Percentiles rank a stretch among this genome's conserved stretches.
Evolutionary conservation across 2,113 vertebrate species (phyloP).

Genomic region (Anguilla rostrata): DNA sequence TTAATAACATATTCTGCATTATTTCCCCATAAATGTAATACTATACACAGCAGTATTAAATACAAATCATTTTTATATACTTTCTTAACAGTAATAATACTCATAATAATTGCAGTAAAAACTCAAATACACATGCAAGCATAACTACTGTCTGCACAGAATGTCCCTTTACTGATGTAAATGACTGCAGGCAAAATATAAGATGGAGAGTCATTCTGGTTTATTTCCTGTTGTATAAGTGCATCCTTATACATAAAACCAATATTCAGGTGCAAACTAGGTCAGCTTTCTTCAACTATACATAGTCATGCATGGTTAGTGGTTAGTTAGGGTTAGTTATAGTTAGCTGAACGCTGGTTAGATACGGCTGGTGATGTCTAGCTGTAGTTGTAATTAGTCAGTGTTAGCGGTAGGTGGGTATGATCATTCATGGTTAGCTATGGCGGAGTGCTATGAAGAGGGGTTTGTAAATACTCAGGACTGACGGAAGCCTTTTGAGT

Average conservation of each 20-base stretch:
- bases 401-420: background rate
- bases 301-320: background rate
- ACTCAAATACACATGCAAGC: background rate
- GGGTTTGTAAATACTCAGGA: slow-evolving; percentile 31
- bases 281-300: background rate
- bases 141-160: background rate
- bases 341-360: background rate
- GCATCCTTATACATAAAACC: background rate
- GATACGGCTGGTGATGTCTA: background rate
- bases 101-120: background rate
- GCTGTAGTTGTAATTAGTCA: background rate
- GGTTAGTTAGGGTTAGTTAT: background rate
- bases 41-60: too few species aligned
- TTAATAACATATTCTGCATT: background rate
- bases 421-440: background rate
- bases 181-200: background rate
- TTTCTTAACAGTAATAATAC: background rate
- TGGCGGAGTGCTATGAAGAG: background rate
- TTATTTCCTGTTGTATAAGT: background rate
- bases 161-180: background rate
- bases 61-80: too few species aligned
- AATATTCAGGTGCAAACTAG: background rate
- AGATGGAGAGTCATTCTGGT: background rate
- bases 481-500: slow-evolving; percentile 77
- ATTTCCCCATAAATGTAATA: background rate